phyloP scores from a whole-genome alignment of 2,113 vertebrate genomes.

The Petromus typicus region DNA sequence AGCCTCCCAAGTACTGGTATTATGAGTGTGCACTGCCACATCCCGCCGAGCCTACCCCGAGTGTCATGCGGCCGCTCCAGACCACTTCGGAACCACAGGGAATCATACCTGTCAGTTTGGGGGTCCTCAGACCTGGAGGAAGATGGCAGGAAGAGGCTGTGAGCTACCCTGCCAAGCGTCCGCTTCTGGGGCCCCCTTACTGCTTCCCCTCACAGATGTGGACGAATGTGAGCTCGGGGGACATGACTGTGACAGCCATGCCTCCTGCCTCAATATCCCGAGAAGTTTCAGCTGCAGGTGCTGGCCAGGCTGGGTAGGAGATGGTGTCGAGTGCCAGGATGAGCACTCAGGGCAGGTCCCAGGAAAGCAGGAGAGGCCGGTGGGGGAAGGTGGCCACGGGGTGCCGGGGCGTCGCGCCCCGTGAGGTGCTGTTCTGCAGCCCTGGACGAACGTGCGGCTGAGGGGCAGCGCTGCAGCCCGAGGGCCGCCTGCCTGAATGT shows the following conservation, averaged over 20 bases:
- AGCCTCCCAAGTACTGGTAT: background rate
- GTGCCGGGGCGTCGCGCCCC: no score
- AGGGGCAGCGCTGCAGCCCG: conserved; percentile 93
- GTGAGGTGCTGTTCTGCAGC: no score
- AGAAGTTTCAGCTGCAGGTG: conserved; percentile 98
- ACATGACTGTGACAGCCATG: conserved; percentile 94
- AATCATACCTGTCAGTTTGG: background rate
- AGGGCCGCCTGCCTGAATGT: conserved; percentile 94
- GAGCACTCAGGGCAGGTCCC: conserved; percentile 75
- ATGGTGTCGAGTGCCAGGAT: conserved; percentile 95
- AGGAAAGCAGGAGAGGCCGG: accelerated
- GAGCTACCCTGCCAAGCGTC: accelerated
- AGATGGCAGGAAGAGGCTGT: background rate
- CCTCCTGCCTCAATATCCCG: conserved; percentile 94
- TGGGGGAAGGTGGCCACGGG: background rate
- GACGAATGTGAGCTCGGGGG: conserved; percentile 95
- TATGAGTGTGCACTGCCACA: background rate
- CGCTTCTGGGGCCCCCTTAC: background rate
- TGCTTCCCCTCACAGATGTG: conserved; percentile 87
- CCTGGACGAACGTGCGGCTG: conserved; percentile 92
- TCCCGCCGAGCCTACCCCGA: background rate
- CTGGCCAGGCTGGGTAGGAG: conserved; percentile 93
- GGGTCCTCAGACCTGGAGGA: background rate
- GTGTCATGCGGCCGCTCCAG: background rate
- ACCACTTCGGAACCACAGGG: background rate